These are phyloP conservation scores for Sinocyclocheilus grahami DNA, from an alignment of 2,113 vertebrate genomes.

Conservation along the genomic window DNA sequence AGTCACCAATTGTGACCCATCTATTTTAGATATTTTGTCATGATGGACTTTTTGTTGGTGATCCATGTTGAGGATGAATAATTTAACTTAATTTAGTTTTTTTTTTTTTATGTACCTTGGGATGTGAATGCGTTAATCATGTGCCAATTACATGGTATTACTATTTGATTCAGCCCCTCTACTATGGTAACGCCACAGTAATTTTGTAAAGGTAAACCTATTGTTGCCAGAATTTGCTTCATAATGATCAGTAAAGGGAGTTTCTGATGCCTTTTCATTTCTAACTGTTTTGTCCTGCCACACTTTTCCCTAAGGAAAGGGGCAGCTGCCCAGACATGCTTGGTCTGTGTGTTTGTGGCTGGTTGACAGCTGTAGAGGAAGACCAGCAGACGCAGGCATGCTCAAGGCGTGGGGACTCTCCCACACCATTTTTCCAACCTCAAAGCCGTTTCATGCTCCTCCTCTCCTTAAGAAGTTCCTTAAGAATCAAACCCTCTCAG, in stretches of 20 bases:
- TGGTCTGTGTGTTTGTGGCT: conserved; percentile 19
- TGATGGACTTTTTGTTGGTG: neutral
- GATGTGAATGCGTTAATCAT: neutral
- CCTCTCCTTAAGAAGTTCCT: conserved; percentile 47
- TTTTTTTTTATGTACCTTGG: neutral
- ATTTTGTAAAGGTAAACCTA: neutral
- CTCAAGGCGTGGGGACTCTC: conserved; percentile 27
- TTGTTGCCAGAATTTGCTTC: neutral
- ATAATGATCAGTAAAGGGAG: neutral
- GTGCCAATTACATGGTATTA: too few relatives aligned
- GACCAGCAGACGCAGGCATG: conserved; percentile 41
- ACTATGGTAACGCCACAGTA: neutral
- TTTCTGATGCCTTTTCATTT: neutral
- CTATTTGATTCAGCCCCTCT: neutral
- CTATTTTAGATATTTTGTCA: neutral
- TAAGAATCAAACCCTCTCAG: conserved; percentile 8
- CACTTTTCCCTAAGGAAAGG: conserved; percentile 3
- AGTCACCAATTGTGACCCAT: neutral
- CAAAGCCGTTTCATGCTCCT: conserved; percentile 61
- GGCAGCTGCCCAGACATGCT: conserved; percentile 74
- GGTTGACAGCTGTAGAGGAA: conserved; percentile 46
- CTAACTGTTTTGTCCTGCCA: neutral
- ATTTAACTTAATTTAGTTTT: neutral
- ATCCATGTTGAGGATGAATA: neutral
- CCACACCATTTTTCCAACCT: conserved; percentile 43